These are phyloP conservation scores for Manduca sexta DNA, from an alignment of 1,140 invertebrate species.

Conservation along the genomic window DNA sequence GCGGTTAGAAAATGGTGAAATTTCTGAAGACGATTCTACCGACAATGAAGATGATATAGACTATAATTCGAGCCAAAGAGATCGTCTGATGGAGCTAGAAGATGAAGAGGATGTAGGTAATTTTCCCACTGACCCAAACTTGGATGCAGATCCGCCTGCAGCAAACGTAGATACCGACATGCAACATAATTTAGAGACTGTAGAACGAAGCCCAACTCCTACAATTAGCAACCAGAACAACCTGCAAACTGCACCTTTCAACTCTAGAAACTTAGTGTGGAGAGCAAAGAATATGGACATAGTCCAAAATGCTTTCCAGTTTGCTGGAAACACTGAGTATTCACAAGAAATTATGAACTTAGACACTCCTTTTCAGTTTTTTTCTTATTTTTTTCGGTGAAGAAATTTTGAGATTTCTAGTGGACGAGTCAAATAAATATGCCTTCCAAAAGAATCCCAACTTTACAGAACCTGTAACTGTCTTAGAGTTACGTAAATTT, in stretches of 20 bases:
- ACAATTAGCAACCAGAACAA: constrained; percentile 37
- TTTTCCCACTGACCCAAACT: constrained; percentile 40
- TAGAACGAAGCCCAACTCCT: constrained; percentile 38
- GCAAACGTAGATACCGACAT: constrained; percentile 35
- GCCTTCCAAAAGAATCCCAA: constrained; percentile 38
- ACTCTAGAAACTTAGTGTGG: constrained; percentile 37
- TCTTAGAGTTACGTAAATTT: constrained; percentile 42
- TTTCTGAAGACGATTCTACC: constrained; percentile 41
- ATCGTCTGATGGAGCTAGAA: constrained; percentile 40
- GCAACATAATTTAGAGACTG: constrained; percentile 40
- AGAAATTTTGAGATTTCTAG: constrained; percentile 35
- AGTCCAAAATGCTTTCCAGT: constrained; percentile 41
- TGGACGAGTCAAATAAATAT: constrained; percentile 43
- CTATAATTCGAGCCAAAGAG: constrained; percentile 40
- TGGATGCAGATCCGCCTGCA: constrained; percentile 36
- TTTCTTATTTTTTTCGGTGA: constrained; percentile 43
- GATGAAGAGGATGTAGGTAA: constrained; percentile 41
- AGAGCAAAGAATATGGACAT: constrained; percentile 39
- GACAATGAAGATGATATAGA: constrained; percentile 44
- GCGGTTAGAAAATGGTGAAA: constrained; percentile 26
- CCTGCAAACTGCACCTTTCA: constrained; percentile 37
- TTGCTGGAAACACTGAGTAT: constrained; percentile 39
- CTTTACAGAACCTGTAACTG: constrained; percentile 35
- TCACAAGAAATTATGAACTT: constrained; percentile 42
- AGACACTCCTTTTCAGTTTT: constrained; percentile 42